Conservation (phyloP, 2,888 invertebrate species). For the Macaria notata region DNA sequence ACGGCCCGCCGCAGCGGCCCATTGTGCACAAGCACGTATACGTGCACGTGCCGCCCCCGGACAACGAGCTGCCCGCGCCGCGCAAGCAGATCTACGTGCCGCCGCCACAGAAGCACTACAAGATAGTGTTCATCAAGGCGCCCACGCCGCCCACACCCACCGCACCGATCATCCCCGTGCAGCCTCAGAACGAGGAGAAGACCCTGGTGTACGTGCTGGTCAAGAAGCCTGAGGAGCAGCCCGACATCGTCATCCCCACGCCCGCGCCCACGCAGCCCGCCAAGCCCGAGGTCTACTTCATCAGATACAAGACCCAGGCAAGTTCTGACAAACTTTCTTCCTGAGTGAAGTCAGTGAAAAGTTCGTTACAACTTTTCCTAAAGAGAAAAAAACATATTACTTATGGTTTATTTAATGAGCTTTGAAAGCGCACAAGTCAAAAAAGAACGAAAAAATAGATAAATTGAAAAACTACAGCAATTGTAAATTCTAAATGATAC, state of each 20-base stretch:
- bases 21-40: slow-evolving; percentile 95
- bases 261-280: slow-evolving; percentile 92
- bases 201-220: slow-evolving; percentile 93
- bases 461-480: too few relatives aligned
- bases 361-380: too few relatives aligned
- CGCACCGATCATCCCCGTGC: slow-evolving; percentile 84
- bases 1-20: slow-evolving; percentile 88
- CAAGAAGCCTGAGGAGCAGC: slow-evolving; percentile 93
- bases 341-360: too few relatives aligned
- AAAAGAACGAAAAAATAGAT: too few relatives aligned
- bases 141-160: slow-evolving; percentile 84
- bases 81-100: slow-evolving; percentile 78
- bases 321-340: slow-evolving; percentile 22
- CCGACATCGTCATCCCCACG: slow-evolving; percentile 89
- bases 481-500: too few relatives aligned
- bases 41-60: slow-evolving; percentile 94
- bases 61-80: slow-evolving; percentile 88
- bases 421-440: too few relatives aligned
- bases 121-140: slow-evolving; percentile 92
- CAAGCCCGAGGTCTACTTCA: slow-evolving; percentile 95
- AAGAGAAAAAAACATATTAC: too few relatives aligned
- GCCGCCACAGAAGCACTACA: slow-evolving; percentile 90
- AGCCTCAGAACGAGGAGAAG: slow-evolving; percentile 94
- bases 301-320: slow-evolving; percentile 93
- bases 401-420: too few relatives aligned